phyloP scores from a whole-genome alignment of 2,797 vertebrate genomes.

The Psittacula derbiana region DNA sequence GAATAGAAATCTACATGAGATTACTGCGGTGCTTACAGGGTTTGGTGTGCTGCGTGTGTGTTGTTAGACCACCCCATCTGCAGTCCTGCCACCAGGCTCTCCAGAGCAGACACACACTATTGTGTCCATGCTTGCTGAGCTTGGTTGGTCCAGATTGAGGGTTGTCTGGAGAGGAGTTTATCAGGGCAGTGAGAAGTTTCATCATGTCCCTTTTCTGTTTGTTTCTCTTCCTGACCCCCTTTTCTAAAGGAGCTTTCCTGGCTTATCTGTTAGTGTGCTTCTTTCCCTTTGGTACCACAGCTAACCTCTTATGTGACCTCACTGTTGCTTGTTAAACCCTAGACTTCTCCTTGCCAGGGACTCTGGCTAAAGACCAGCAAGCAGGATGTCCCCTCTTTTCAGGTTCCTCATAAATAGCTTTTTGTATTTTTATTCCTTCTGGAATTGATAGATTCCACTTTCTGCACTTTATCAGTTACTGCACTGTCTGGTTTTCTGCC shows the following conservation, averaged over 20 bases:
- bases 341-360: not conserved
- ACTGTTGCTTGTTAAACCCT: not conserved
- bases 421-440: not conserved
- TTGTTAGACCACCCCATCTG: rapidly evolving
- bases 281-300: not conserved
- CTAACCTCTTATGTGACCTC: not conserved
- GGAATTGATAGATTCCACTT: not conserved
- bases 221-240: not conserved
- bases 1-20: rapidly evolving
- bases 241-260: not conserved
- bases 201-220: not conserved
- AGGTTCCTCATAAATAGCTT: not conserved
- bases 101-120: rapidly evolving
- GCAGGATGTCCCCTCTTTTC: not conserved
- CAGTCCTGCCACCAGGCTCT: not conserved
- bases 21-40: not conserved
- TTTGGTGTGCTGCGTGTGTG: not conserved
- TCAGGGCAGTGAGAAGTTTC: not conserved
- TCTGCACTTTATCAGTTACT: not conserved
- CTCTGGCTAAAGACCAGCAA: not conserved
- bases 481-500: not conserved
- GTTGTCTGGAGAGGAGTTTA: not conserved
- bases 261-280: not conserved
- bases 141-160: not conserved
- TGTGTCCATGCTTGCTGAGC: rapidly evolving